Base-by-base conservation (phyloP, 2,888 invertebrate genomes). In the Endotricha flammealis region DNA sequence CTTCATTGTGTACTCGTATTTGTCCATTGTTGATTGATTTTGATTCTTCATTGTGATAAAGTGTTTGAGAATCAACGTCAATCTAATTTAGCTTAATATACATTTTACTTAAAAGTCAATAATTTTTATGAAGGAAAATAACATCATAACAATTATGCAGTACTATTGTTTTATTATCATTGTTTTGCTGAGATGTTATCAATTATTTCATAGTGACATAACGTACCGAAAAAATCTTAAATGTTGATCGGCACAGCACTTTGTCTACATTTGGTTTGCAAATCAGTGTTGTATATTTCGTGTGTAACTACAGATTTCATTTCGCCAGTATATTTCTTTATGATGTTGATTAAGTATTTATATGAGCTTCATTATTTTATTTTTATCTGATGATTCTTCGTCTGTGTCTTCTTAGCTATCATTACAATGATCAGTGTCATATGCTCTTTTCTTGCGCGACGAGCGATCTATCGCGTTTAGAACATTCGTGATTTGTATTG, bases 371-470 rank as follows among this genome's bases (percentile, higher is more conserved):
- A 61, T 70, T 60, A 75, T 75, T 76, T 73, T 49, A 70, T 75
- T 74, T 56, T 63, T 68, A 55, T 73, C 59, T 71, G 59, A 70
- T 71, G 64, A 70, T 73, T 74, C 65, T 73, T 72, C 71, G 70
- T 82, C 70, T 80, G 74, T 80, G 80, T 81, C 71, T 79, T 78
- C 67, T 77, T 85, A 83, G 85, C 71, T 82, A 71, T 81, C 77
- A 81, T 83, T 76, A 74, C 62, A 64, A 73, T 53, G 58, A 68
- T 79, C 76, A 74, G 54, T 79, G 75, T 83, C 80, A 80, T 80
- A 66, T 65, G 82, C 80, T 83, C 81, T 82, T 60, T 76, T 74
- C 68, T 66, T 58, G 57, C 71, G 67, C 48, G 66, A 66, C 57
- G 63, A 74, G 69, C 66, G 53, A 64, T 73, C 67, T 80, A 62